These are phyloP conservation scores for Agonum fuliginosum DNA, from an alignment of 2,888 invertebrate species.

Conservation along the genomic window DNA sequence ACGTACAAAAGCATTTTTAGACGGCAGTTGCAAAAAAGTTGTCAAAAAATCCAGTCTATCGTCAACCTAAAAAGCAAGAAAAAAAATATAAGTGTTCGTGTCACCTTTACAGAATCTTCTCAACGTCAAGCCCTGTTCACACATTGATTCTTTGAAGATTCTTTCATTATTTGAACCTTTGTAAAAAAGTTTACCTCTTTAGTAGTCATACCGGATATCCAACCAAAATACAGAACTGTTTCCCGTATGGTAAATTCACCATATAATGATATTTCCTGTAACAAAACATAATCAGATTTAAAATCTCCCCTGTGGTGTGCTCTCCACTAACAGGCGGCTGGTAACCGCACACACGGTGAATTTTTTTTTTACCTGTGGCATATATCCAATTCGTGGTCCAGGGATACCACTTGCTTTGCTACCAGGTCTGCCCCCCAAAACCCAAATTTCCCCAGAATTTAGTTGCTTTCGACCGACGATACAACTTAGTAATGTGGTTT, in stretches of 20 bases:
- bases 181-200: too few species aligned
- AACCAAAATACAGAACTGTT: slow-evolving; percentile 23
- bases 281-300: too few species aligned
- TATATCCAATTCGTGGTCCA: slow-evolving; percentile 87
- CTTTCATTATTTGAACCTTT: neutral
- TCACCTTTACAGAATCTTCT: neutral
- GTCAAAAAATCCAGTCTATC: slow-evolving; percentile 28
- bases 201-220: slow-evolving; percentile 18
- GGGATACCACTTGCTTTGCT: slow-evolving; percentile 79
- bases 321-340: too few species aligned
- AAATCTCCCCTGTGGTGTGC: too few species aligned
- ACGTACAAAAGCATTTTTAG: slow-evolving; percentile 9
- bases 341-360: too few species aligned
- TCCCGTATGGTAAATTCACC: slow-evolving; percentile 25
- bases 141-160: neutral
- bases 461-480: slow-evolving; percentile 86
- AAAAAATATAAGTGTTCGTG: neutral
- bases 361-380: slow-evolving; percentile 84
- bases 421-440: slow-evolving; percentile 83
- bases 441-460: slow-evolving; percentile 84
- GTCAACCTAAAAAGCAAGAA: neutral
- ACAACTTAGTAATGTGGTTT: slow-evolving; percentile 90
- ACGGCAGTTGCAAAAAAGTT: neutral
- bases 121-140: neutral
- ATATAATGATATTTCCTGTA: slow-evolving; percentile 7